A percentile compares a stretch with the other conserved stretches of the same genome.
phyloP scores from a whole-genome alignment of 37 sponge, comb jelly and placozoan species.

The Halichondria panicea region DNA sequence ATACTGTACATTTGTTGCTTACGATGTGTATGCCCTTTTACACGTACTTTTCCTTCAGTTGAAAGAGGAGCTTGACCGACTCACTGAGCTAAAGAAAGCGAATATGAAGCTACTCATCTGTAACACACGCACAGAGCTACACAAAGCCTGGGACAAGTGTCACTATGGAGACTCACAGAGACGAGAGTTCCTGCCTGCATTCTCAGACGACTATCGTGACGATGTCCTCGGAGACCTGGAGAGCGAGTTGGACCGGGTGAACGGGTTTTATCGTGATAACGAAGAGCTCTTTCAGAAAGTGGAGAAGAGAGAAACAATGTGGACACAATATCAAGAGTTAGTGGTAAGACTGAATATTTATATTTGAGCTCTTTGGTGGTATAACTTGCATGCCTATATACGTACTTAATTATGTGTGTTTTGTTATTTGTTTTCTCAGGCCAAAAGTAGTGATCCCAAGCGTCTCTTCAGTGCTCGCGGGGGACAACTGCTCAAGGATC shows the following conservation, averaged over 20 bases:
- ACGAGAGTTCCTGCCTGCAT: constrained; percentile 68
- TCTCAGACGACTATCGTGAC: constrained; percentile 10
- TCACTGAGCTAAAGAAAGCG: constrained; percentile 67
- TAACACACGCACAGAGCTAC: constrained; percentile 69
- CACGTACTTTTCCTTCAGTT: constrained; percentile 35
- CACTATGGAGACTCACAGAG: constrained; percentile 69
- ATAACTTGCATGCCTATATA: not conserved
- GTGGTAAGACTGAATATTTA: constrained; percentile 32
- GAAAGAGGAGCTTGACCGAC: constrained; percentile 55
- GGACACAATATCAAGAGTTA: constrained; percentile 41
- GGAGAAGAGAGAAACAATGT: constrained; percentile 71
- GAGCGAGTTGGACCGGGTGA: constrained; percentile 76
- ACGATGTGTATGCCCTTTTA: too few species aligned
- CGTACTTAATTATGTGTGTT: not conserved
- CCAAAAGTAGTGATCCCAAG: constrained; percentile 61
- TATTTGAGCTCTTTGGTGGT: not conserved
- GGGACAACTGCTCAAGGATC: constrained; percentile 85
- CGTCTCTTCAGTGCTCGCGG: constrained; percentile 75
- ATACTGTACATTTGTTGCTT: not conserved
- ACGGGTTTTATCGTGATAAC: constrained; percentile 67
- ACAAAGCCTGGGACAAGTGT: constrained; percentile 78
- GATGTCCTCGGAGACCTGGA: constrained; percentile 72
- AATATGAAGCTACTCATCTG: constrained; percentile 73
- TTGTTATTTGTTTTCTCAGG: constrained; percentile 9
- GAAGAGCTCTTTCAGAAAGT: constrained; percentile 58